These are phyloP conservation scores for Nemoura dubitans DNA, from an alignment of 2,888 invertebrate genomes.

Conservation along the genomic window DNA sequence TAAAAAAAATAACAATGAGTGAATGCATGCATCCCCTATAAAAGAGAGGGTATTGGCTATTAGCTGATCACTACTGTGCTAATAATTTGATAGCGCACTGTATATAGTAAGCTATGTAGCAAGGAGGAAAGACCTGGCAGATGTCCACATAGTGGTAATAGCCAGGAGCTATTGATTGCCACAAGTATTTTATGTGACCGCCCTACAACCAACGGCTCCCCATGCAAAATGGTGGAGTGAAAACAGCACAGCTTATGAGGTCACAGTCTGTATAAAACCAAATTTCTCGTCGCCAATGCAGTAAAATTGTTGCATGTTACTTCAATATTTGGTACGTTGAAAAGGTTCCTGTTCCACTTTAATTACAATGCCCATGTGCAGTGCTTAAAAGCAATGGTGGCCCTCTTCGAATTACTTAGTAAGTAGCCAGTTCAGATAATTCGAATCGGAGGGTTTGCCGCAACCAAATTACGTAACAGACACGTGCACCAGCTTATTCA, in stretches of 20 bases:
- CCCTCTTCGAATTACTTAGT: background rate
- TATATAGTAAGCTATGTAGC: background rate
- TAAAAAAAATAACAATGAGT: constrained; percentile 15
- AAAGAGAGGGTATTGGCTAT: constrained; percentile 17
- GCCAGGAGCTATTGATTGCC: constrained; percentile 30
- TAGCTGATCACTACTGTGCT: constrained; percentile 29
- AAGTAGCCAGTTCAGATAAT: background rate
- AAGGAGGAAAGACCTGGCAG: constrained; percentile 10
- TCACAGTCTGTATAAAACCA: background rate
- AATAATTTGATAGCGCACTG: constrained; percentile 27
- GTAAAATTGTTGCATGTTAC: background rate
- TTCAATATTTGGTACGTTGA: background rate
- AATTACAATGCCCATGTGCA: background rate
- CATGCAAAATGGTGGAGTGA: background rate
- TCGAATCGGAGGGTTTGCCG: background rate
- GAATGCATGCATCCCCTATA: background rate
- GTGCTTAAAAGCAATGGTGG: background rate
- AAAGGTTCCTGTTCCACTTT: background rate
- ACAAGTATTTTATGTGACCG: background rate
- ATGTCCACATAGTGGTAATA: constrained; percentile 18
- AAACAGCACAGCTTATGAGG: background rate
- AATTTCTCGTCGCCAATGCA: background rate
- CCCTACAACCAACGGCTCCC: background rate
- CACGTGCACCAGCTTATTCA: constrained; percentile 25
- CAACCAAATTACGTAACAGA: background rate